Conservation (phyloP, 2,113 vertebrate species). For the Myotis yumanensis region DNA sequence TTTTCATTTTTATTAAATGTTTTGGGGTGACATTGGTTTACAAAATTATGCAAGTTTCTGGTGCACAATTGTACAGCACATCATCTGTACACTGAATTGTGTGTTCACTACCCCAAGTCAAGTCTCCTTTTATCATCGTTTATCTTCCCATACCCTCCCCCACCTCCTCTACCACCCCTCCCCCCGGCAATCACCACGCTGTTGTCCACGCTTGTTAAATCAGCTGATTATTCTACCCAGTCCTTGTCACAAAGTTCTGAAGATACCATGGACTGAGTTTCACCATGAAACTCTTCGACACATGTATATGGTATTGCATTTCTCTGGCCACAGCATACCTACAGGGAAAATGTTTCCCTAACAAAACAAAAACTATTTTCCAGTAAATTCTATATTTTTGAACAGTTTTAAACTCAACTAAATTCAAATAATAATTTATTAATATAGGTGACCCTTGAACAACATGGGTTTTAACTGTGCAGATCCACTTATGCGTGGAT, state of each 20-base stretch:
- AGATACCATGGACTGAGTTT: background rate
- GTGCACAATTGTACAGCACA: background rate
- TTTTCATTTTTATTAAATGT: background rate
- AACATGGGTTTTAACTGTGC: background rate
- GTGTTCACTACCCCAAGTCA: background rate
- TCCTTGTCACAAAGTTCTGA: background rate
- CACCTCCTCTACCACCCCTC: background rate
- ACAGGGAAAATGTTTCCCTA: background rate
- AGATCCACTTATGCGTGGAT: background rate
- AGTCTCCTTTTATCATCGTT: background rate
- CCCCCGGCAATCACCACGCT: background rate
- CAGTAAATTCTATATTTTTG: background rate
- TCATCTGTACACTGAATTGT: background rate
- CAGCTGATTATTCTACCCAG: background rate
- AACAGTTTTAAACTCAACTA: conserved; percentile 17
- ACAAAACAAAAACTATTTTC: background rate
- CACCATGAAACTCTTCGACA: background rate
- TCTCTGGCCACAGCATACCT: background rate
- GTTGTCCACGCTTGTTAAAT: background rate
- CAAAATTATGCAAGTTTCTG: background rate
- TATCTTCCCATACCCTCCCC: background rate
- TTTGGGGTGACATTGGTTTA: background rate
- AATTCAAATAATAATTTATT: conserved; percentile 8
- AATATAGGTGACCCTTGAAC: background rate
- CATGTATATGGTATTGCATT: background rate